Base-by-base conservation (phyloP, 2,797 vertebrate species). In the Threskiornis aethiopicus region DNA sequence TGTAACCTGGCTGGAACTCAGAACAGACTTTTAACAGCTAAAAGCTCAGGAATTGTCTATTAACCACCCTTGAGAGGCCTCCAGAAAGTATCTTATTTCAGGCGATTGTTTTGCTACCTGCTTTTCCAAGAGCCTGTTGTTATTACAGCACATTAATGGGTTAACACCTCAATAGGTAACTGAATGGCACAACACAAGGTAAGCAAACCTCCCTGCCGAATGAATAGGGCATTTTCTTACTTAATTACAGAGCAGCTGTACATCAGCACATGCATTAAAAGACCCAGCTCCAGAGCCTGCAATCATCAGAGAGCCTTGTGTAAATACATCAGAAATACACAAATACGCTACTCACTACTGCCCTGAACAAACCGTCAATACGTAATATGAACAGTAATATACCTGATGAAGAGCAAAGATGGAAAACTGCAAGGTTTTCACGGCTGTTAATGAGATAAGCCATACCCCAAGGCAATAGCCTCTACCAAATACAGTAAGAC, bases 21-120 rank as follows among this genome's bases (percentile, higher is more conserved):
- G 47, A 90, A 51, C 16, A 86, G 52, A 82, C 71, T 92, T 86
- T 49, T 37, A 87, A 82, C 41, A 89, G 26, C 83, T 59, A 83
- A 90, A 90, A 89, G n/a, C 84, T 94, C 64, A 65, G 49, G 64
- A 92, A 90, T 8, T 73, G 21, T 64, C 66, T 80, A 70, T 87
- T 84, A 95, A 93, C 84, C 75, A 84, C 67, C 57, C 35, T 18
- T 42, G 25, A 92, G 72, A 87, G 2, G 11, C 71, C 72, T 82
- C 73, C 75, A 67, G 62, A 81, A 89, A 65, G 75, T 65, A 84
- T 87, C 91, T 89, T 90, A 89, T 94, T 89, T 91, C 94, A 93
- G 26, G 37, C 42, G 59, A 55, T 62, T 87, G 54, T 93, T 97
- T 86, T 80, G 64, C 72, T 86, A 69, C 47, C 81, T 37, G 35